Conservation (phyloP, 1,140 invertebrate species). For the Pachypsylla venusta region DNA sequence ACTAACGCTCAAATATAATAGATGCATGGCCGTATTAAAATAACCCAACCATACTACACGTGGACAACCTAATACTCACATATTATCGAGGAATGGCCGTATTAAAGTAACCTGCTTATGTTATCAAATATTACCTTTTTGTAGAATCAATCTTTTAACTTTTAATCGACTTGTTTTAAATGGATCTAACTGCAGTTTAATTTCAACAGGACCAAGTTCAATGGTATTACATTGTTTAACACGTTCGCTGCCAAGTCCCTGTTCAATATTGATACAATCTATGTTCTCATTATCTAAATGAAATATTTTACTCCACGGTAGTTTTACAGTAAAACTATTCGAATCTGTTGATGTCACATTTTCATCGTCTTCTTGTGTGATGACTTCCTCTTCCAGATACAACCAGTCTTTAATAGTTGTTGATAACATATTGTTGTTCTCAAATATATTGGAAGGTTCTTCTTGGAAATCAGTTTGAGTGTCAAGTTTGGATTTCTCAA, state of each 20-base stretch:
- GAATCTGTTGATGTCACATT: not conserved
- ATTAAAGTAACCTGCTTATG: too few species aligned
- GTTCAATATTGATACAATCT: not conserved
- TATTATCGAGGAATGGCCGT: too few species aligned
- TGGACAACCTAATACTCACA: too few species aligned
- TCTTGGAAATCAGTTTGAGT: too few species aligned
- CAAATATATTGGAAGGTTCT: too few species aligned
- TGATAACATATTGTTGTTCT: not conserved
- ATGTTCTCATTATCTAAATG: not conserved
- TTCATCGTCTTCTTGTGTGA: not conserved
- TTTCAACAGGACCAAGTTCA: not conserved
- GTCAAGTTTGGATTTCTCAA: too few species aligned
- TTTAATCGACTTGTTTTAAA: slow-evolving; percentile 1
- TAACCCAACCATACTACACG: too few species aligned
- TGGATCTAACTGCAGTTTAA: not conserved
- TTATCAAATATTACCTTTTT: not conserved
- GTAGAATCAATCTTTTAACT: not conserved
- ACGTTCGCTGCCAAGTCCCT: not conserved
- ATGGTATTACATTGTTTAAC: too few species aligned
- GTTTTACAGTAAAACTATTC: not conserved
- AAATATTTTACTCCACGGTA: slow-evolving; percentile 5
- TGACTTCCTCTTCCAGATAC: not conserved
- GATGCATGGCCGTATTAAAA: too few species aligned
- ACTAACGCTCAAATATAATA: too few species aligned
- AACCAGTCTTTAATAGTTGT: not conserved